Evolutionary conservation across 2,888 invertebrate species (phyloP).

Genomic region (Hemistola chrysoprasaria): DNA sequence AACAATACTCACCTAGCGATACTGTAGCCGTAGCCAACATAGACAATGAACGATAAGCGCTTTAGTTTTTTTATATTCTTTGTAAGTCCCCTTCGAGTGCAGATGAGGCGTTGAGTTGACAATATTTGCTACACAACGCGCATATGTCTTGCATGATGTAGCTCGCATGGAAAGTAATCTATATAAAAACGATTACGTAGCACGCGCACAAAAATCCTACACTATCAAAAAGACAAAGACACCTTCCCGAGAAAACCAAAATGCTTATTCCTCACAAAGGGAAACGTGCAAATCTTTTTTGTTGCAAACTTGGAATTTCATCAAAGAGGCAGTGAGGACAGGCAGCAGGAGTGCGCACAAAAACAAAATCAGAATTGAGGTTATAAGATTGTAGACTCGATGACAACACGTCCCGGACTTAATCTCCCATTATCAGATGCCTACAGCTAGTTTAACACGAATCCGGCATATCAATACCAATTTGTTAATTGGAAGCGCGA

Average conservation of each 20-base stretch:
- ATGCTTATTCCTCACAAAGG: conserved; percentile 50
- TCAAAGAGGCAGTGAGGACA: conserved; percentile 68
- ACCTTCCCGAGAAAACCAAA: conserved; percentile 40
- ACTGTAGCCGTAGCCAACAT: conserved; percentile 53
- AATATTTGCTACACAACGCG: conserved; percentile 14
- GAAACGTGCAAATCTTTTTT: conserved; percentile 58
- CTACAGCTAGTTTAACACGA: conserved; percentile 38
- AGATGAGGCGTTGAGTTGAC: conserved; percentile 31
- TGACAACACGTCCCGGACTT: conserved; percentile 18
- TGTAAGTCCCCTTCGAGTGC: conserved; percentile 53
- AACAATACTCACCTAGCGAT: conserved; percentile 42
- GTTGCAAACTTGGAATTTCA: conserved; percentile 53
- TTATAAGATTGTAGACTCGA: conserved; percentile 27
- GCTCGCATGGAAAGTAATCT: conserved; percentile 10
- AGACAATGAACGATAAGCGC: conserved; percentile 72
- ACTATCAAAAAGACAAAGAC: conserved; percentile 38
- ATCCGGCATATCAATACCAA: conserved; percentile 52
- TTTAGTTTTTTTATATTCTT: conserved; percentile 72
- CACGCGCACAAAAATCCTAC: conserved; percentile 21
- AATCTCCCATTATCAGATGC: conserved; percentile 40
- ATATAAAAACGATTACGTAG: too few relatives aligned
- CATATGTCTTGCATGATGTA: conserved; percentile 15
- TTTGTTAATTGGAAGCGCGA: conserved; percentile 50
- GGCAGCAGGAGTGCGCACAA: conserved; percentile 62
- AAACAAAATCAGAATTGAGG: conserved; percentile 42